phyloP scores from a whole-genome alignment of 2,797 vertebrate species.

The Florisuga fusca region DNA sequence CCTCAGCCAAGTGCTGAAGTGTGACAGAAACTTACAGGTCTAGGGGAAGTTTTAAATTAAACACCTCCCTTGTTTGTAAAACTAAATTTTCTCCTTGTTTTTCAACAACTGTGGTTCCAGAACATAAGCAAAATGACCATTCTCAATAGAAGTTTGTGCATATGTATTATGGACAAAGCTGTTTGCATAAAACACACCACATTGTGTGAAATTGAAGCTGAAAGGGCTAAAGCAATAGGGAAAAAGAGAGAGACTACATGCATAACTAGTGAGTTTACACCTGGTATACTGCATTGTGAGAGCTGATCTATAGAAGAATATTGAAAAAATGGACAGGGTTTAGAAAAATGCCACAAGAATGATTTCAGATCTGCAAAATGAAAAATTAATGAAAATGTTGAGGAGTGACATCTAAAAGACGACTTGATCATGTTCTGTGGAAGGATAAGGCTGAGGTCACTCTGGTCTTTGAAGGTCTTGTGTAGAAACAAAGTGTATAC shows the following conservation, averaged over 20 bases:
- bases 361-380: background rate
- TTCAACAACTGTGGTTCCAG: background rate
- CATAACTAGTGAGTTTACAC: background rate
- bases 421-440: background rate
- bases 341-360: background rate
- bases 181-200: background rate
- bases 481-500: background rate
- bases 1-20: background rate
- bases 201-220: background rate
- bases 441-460: background rate
- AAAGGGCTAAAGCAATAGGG: background rate
- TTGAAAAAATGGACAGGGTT: background rate
- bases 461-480: background rate
- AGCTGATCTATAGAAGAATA: background rate
- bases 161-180: background rate
- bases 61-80: background rate
- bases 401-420: background rate
- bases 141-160: background rate
- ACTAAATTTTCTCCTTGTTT: background rate
- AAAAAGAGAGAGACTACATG: background rate
- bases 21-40: background rate
- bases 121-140: background rate
- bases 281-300: background rate
- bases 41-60: background rate
- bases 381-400: background rate